phyloP scores from a whole-genome alignment of 2,797 vertebrate genomes.

The Trematomus bernacchii region DNA sequence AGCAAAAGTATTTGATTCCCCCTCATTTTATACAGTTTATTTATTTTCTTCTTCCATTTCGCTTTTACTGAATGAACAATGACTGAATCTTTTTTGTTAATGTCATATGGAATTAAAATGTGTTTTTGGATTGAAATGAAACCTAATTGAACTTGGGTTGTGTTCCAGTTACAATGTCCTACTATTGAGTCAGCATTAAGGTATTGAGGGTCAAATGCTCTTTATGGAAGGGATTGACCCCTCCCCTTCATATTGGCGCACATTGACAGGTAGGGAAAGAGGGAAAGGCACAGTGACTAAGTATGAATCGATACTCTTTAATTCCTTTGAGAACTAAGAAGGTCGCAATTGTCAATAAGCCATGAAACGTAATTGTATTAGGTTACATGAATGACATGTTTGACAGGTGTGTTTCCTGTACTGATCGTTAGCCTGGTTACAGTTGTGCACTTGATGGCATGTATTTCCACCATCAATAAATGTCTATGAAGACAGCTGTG shows the following conservation, averaged over 20 bases:
- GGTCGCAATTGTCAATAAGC: neutral
- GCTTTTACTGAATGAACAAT: slow-evolving; percentile 47
- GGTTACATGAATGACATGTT: slow-evolving; percentile 23
- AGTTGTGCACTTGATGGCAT: slow-evolving; percentile 40
- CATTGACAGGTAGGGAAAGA: slow-evolving; percentile 2
- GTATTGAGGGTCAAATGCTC: slow-evolving; percentile 23
- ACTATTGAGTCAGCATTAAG: slow-evolving; percentile 34
- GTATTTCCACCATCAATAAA: slow-evolving; percentile 68
- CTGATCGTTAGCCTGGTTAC: slow-evolving; percentile 34
- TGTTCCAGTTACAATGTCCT: slow-evolving; percentile 19
- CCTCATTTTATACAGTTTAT: slow-evolving; percentile 48
- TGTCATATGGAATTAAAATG: slow-evolving; percentile 26
- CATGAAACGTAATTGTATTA: neutral
- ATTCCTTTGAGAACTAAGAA: neutral
- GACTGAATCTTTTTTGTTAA: slow-evolving; percentile 40
- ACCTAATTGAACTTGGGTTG: slow-evolving; percentile 33
- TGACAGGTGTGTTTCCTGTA: slow-evolving; percentile 21
- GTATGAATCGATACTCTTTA: neutral
- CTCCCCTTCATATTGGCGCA: no score
- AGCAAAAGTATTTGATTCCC: slow-evolving; percentile 39
- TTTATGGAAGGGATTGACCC: neutral
- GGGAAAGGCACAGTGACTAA: neutral
- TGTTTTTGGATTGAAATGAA: slow-evolving; percentile 39
- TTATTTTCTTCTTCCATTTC: slow-evolving; percentile 70
- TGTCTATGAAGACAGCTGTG: slow-evolving; percentile 41